Percentiles rank a stretch among this genome's conserved stretches.
Evolutionary conservation across 2,113 vertebrate species (phyloP).

Genomic region (Nipponia nippon): DNA sequence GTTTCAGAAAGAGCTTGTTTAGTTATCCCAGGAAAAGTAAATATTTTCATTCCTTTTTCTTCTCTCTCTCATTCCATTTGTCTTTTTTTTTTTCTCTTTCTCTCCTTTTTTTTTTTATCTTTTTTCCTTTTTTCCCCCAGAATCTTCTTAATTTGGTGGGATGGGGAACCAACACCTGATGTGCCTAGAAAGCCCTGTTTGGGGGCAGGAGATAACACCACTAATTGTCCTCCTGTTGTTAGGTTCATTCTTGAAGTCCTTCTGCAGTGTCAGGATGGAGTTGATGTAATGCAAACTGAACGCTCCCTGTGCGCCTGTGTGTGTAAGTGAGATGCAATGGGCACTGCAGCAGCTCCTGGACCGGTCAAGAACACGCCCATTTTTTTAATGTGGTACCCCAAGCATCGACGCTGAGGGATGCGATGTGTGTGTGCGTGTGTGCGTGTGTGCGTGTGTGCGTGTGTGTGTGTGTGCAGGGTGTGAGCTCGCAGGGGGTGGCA

Average conservation of each 20-base stretch:
- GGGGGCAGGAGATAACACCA: background rate
- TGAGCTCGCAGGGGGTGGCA: background rate
- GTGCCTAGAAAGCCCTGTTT: background rate
- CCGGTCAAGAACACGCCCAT: conserved; percentile 64
- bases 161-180: background rate
- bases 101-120: background rate
- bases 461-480: background rate
- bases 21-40: background rate
- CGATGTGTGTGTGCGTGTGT: background rate
- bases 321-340: background rate
- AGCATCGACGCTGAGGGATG: conserved; percentile 4
- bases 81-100: background rate
- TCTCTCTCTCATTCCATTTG: background rate
- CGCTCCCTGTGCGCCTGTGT: background rate
- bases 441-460: background rate
- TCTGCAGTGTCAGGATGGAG: background rate
- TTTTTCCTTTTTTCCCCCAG: fast-evolving
- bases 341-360: conserved; percentile 47
- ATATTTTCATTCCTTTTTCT: conserved; percentile 28
- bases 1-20: background rate
- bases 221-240: background rate
- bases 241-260: conserved; percentile 23
- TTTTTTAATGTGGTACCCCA: conserved; percentile 79
- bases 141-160: background rate
- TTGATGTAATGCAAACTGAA: conserved; percentile 39